Evolutionary conservation across 2,797 vertebrate genomes (phyloP).

Genomic region (Urophycis tenuis): DNA sequence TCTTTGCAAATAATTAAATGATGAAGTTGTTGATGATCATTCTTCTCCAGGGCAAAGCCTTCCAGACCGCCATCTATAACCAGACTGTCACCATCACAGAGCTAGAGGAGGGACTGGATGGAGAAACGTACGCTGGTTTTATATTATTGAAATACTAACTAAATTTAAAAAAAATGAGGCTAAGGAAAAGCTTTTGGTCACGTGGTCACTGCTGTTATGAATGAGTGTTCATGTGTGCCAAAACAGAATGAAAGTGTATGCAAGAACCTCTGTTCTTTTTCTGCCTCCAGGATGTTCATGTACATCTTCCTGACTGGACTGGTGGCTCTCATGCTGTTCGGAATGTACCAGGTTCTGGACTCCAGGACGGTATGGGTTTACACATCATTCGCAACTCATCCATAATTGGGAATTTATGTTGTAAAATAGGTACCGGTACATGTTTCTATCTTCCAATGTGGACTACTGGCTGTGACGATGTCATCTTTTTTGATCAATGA

Average conservation of each 20-base stretch:
- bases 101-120: slow-evolving; percentile 70
- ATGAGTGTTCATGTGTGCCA: not conserved
- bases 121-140: slow-evolving; percentile 66
- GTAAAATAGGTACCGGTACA: not conserved
- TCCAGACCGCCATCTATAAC: slow-evolving; percentile 73
- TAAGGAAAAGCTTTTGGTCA: not conserved
- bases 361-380: slow-evolving; percentile 61
- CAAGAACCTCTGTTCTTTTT: not conserved
- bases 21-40: not conserved
- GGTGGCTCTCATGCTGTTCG: slow-evolving; percentile 61
- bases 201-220: not conserved
- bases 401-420: not conserved
- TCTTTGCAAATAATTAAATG: not conserved
- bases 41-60: slow-evolving; percentile 57
- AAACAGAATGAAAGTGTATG: not conserved
- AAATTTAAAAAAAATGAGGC: not conserved
- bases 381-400: not conserved
- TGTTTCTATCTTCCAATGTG: not conserved
- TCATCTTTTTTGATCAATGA: not conserved
- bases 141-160: not conserved
- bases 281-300: slow-evolving; percentile 67
- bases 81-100: slow-evolving; percentile 74
- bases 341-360: slow-evolving; percentile 71
- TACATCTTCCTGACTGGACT: slow-evolving; percentile 72
- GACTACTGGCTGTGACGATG: not conserved